Evolutionary conservation across 1,140 invertebrate genomes (phyloP).

Genomic region (Neodiprion lecontei): DNA sequence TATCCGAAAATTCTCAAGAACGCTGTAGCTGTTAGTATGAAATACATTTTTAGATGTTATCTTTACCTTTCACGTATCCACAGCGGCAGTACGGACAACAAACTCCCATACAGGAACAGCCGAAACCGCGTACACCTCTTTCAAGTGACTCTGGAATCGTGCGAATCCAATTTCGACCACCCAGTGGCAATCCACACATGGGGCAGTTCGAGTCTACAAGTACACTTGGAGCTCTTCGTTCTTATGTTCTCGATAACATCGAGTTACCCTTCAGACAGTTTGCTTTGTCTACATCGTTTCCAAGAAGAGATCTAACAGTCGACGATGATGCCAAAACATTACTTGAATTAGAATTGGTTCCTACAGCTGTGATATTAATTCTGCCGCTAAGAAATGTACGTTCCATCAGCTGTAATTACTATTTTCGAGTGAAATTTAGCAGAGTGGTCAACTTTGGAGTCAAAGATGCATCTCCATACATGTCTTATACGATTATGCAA

Average conservation of each 20-base stretch:
- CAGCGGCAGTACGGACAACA: conserved; percentile 27
- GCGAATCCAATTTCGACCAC: conserved; percentile 83
- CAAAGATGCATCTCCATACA: conserved; percentile 10
- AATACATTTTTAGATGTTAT: too few species aligned
- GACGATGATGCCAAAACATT: conserved; percentile 70
- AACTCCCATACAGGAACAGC: conserved; percentile 28
- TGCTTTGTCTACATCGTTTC: conserved; percentile 80
- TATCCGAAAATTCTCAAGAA: too few species aligned
- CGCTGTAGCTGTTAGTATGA: too few species aligned
- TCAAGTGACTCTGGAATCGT: conserved; percentile 52
- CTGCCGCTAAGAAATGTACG: conserved; percentile 66
- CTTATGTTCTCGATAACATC: conserved; percentile 67
- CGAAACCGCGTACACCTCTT: conserved; percentile 33
- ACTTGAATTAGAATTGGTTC: conserved; percentile 74
- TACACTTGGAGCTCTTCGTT: conserved; percentile 64
- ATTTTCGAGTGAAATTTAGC: conserved; percentile 9
- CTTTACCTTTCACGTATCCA: not conserved
- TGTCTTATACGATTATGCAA: too few species aligned
- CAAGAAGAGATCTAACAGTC: conserved; percentile 73
- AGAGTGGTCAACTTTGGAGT: conserved; percentile 5
- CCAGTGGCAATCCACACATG: conserved; percentile 74
- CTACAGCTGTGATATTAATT: conserved; percentile 81
- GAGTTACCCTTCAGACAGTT: conserved; percentile 65
- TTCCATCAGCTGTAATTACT: conserved; percentile 4
- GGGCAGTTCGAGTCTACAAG: conserved; percentile 69